These are phyloP conservation scores for Dipodomys ordii DNA, from an alignment of 2,113 vertebrate species.

Conservation along the genomic window DNA sequence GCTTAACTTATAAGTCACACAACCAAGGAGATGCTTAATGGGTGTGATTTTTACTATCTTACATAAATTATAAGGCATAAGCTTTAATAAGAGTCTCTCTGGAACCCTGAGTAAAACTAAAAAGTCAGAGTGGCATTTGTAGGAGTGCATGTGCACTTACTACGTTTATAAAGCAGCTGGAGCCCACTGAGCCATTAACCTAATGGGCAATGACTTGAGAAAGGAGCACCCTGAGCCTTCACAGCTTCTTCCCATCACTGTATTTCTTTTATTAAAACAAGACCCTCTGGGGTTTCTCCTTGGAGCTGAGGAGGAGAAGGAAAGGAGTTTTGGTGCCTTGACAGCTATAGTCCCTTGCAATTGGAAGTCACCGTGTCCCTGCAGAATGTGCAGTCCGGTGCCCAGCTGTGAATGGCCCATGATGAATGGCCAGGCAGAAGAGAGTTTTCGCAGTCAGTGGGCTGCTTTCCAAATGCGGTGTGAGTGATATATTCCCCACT, in stretches of 20 bases:
- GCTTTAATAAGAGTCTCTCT: not conserved
- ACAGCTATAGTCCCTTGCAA: slow-evolving; percentile 50
- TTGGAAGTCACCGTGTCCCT: slow-evolving; percentile 52
- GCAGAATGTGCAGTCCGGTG: slow-evolving; percentile 35
- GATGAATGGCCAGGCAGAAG: slow-evolving; percentile 46
- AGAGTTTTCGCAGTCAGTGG: slow-evolving; percentile 20
- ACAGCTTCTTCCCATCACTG: slow-evolving; percentile 24
- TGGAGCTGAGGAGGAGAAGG: slow-evolving; percentile 34
- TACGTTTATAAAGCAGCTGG: not conserved
- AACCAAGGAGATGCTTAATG: not conserved
- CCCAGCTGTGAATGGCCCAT: slow-evolving; percentile 56
- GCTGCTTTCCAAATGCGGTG: slow-evolving; percentile 61
- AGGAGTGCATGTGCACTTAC: not conserved
- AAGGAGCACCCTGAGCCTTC: not conserved
- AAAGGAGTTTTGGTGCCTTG: slow-evolving; percentile 62
- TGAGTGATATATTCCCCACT: slow-evolving; percentile 53
- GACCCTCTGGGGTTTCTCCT: slow-evolving; percentile 48
- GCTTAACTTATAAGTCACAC: not conserved
- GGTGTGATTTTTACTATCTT: not conserved
- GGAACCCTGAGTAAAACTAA: not conserved
- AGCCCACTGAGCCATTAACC: not conserved
- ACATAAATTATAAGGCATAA: not conserved
- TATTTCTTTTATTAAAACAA: slow-evolving; percentile 66
- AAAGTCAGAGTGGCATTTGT: not conserved
- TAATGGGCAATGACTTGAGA: slow-evolving; percentile 1